These are phyloP conservation scores for Perognathus longimembris DNA, from an alignment of 2,113 vertebrate genomes.

Conservation along the genomic window DNA sequence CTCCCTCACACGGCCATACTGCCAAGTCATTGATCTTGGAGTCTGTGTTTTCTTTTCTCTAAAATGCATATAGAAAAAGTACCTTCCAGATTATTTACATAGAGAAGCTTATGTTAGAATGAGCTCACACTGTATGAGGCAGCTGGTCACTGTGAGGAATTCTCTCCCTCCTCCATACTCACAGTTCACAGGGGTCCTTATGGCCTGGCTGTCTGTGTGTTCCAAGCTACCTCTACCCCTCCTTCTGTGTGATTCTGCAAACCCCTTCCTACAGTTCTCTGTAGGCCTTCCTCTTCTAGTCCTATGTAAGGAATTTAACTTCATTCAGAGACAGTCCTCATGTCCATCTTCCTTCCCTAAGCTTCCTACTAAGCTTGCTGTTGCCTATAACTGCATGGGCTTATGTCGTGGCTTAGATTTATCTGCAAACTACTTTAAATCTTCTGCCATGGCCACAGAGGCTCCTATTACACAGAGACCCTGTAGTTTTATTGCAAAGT, in stretches of 20 bases:
- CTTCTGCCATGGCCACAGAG: background rate
- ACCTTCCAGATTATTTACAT: background rate
- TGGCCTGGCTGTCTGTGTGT: accelerated
- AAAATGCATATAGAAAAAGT: background rate
- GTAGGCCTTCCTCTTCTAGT: background rate
- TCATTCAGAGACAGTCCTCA: background rate
- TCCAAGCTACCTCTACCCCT: background rate
- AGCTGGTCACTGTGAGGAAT: no score
- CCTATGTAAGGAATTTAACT: background rate
- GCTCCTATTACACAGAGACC: background rate
- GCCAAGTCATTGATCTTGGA: background rate
- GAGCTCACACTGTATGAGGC: background rate
- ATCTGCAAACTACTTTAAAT: background rate
- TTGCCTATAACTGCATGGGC: background rate
- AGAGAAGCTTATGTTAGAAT: background rate
- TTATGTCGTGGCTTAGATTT: background rate
- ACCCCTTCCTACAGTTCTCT: accelerated
- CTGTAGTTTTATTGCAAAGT: background rate
- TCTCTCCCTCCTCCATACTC: background rate
- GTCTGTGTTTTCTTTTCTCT: background rate
- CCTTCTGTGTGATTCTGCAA: background rate
- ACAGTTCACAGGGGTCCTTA: background rate
- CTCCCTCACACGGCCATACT: background rate
- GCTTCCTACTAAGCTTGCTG: background rate
- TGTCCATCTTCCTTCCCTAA: background rate